These are phyloP conservation scores for Polypedilum pembai DNA, from an alignment of 1,140 invertebrate species.

Conservation along the genomic window DNA sequence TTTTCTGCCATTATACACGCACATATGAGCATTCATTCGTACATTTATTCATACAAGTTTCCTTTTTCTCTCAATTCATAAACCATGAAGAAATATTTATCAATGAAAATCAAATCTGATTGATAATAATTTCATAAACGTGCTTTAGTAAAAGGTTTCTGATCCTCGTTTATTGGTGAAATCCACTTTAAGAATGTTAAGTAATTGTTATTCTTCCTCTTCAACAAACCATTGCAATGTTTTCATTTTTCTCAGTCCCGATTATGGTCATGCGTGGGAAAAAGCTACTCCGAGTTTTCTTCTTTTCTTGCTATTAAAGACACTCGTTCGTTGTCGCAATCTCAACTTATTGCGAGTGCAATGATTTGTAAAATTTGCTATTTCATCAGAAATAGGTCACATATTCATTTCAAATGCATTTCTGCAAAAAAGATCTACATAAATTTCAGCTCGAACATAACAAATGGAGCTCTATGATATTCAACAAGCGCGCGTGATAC, in stretches of 20 bases:
- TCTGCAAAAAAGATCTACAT: too few species aligned
- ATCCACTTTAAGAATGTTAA: too few species aligned
- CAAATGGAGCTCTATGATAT: neutral
- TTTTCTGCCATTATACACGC: constrained; percentile 5
- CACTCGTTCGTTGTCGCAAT: neutral
- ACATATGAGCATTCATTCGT: neutral
- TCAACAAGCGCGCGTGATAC: neutral
- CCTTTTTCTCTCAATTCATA: neutral
- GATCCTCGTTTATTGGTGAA: too few species aligned
- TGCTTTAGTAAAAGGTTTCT: neutral
- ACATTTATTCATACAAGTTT: neutral
- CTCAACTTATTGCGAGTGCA: neutral
- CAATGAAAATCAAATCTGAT: neutral
- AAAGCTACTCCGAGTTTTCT: too few species aligned
- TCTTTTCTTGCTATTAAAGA: too few species aligned
- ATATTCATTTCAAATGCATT: neutral
- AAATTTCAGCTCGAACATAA: neutral
- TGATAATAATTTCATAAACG: constrained; percentile 7
- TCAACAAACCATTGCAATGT: too few species aligned
- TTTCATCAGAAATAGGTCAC: neutral
- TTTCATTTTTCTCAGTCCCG: too few species aligned
- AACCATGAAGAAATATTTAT: neutral
- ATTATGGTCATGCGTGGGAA: too few species aligned
- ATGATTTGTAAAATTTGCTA: neutral
- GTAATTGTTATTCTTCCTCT: too few species aligned